Evolutionary conservation across 2,113 vertebrate species (phyloP), one percentile per base, ranked within the genome.

Genomic region (Diphyllodes magnificus): DNA sequence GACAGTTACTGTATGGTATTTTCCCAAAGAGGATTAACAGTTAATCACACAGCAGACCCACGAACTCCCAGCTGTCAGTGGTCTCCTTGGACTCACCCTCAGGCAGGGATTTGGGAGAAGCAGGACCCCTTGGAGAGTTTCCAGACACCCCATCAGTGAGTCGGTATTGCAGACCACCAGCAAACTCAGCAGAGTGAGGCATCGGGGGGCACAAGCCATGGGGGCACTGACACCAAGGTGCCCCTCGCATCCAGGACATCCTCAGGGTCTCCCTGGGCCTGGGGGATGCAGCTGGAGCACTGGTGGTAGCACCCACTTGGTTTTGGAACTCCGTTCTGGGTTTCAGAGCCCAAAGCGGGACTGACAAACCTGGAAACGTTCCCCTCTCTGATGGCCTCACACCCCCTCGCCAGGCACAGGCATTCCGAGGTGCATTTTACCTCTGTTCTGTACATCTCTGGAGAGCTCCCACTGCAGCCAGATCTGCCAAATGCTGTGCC

Each of bases 231-330:
- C 27, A 63, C 33, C 44, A 5, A 3, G 44, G 31, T 72, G 64
- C 24, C 42, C 50, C 39, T 7, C 4, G 1, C 19, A 0, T 10
- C 63, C 73, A 53, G 59, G n/a, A 63, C 69, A 18, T 2, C 16
- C 72, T n/a, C 42, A 0, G 1, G 40, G 27, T 24, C n/a, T 33
- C 51, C 31, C 1, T 7, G 47, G 72, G 22, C 0, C 37, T 1
- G 27, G 13, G 56, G 37, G 51, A 16, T 10, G 37, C 3, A 3
- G 68, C 45, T 47, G 66, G 24, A 23, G 13, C 8, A 0, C 0
- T 11, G 47, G 27, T 35, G 68, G 39, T 20, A 40, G 39, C 64
- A 68, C 59, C 31, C 47, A 1, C 2, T 2, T 0, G 5, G 31
- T 24, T 86, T n/a, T 15, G 63, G 44, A 81, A 82, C 33, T 51